Conservation (phyloP, 2,888 invertebrate species). For the Torymus texanus region DNA sequence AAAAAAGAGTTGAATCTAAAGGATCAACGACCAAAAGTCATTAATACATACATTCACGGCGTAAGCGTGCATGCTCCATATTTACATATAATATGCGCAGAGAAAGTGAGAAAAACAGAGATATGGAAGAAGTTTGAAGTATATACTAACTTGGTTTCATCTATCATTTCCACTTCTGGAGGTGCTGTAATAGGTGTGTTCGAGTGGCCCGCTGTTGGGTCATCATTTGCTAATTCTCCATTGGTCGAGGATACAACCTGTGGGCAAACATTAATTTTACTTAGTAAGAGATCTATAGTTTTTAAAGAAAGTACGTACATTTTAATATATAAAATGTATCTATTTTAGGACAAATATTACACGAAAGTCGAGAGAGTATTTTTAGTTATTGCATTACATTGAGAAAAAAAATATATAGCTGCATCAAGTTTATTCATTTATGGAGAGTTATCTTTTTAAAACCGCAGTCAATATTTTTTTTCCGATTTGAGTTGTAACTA, state of each 20-base stretch:
- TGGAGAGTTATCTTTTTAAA: too few species aligned
- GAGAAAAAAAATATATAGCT: too few species aligned
- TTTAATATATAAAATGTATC: background rate
- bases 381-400: too few species aligned
- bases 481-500: constrained; percentile 3
- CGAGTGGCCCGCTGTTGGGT: constrained; percentile 97
- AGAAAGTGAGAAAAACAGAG: constrained; percentile 16
- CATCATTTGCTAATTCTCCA: constrained; percentile 95
- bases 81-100: too few species aligned
- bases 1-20: too few species aligned
- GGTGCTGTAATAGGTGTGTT: constrained; percentile 96
- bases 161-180: constrained; percentile 95
- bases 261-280: constrained; percentile 42
- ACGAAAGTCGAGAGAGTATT: too few species aligned
- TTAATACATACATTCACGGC: too few species aligned
- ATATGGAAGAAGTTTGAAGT: constrained; percentile 69
- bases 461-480: background rate
- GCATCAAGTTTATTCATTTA: too few species aligned
- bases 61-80: too few species aligned
- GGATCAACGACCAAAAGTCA: too few species aligned
- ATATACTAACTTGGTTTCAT: constrained; percentile 96
- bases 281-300: background rate
- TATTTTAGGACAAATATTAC: too few species aligned
- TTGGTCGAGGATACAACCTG: constrained; percentile 98
- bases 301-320: background rate